These are phyloP conservation scores for Daboia siamensis DNA, from an alignment of 2,113 vertebrate species.

Conservation along the genomic window DNA sequence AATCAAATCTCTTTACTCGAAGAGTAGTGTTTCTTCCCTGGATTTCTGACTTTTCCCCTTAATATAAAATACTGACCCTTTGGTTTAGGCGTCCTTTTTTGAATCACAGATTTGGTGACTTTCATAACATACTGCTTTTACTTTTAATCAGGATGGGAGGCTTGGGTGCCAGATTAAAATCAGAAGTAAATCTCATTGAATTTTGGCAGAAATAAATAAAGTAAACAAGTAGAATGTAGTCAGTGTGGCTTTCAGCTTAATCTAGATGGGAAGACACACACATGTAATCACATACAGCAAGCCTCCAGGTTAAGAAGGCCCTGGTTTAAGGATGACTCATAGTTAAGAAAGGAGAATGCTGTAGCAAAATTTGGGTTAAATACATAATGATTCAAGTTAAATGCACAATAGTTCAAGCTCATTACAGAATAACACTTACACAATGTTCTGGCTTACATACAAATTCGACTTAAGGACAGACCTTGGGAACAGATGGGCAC, in stretches of 20 bases:
- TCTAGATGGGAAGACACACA: constrained; percentile 24
- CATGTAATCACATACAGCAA: neutral
- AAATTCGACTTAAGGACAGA: neutral
- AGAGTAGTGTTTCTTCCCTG: constrained; percentile 57
- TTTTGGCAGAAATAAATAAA: constrained; percentile 53
- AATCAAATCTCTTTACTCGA: constrained; percentile 60
- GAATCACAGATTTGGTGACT: constrained; percentile 71
- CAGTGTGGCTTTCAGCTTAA: constrained; percentile 50
- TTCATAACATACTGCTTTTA: constrained; percentile 61
- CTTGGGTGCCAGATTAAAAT: constrained; percentile 59
- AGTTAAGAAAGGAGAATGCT: neutral
- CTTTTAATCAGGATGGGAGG: constrained; percentile 64
- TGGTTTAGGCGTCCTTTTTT: constrained; percentile 68
- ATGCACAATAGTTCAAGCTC: neutral
- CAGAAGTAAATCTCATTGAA: constrained; percentile 53
- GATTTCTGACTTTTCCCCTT: constrained; percentile 63
- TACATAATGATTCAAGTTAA: neutral
- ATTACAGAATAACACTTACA: neutral
- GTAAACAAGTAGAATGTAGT: constrained; percentile 34
- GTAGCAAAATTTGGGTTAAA: neutral
- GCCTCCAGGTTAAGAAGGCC: neutral
- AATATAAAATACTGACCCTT: constrained; percentile 71
- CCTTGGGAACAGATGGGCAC: neutral
- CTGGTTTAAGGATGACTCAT: neutral
- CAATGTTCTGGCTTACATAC: neutral